Base-by-base conservation (phyloP, 2,888 invertebrate genomes). In the Yponomeuta evonymella region DNA sequence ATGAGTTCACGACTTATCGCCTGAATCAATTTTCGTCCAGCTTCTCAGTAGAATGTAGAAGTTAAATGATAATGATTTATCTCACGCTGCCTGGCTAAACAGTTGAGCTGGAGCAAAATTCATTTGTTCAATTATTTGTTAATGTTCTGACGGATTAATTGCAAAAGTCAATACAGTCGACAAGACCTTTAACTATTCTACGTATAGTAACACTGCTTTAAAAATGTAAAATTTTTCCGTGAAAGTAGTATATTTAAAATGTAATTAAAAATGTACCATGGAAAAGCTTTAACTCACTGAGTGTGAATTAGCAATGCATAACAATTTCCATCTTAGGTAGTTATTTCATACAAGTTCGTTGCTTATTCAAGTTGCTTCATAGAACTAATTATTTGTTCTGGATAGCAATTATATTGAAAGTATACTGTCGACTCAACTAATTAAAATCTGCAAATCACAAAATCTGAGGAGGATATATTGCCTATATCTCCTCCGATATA, bases 1-100 rank as follows among this genome's bases (percentile, higher is more conserved):
- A 58, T 15, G 51, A 15, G 51, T 58, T 58, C 51, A 58, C 3
- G 51, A 12, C 51, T 70, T 30, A 15, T 77, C 70, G 67, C 70
- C 58, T 72, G 77, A 79, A 81, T 81, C 76, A 76, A 78, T 78
- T 78, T 75, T 74, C 36, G 71, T 72, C 51, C 70, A 73, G 72
- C 71, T 71, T 75, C 71, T 62, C 72, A 74, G 65, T 12, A 15
- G 51, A 58, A 58, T 58, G 51, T 58, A 58, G 51, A 58, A 58
- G 78, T 76, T 79, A 81, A 83, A 81, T 81, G 81, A 80, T 78
- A 80, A 77, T 80, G 79, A 81, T 81, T 76, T 78, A 81, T 70
- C 72, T 73, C 62, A 71, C 65, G 29, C 65, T 65, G 33, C 64
- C 30, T 8, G 51, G 51, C 12, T 10, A 10, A 51, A 51, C 51